These are phyloP conservation scores for Maniola hyperantus DNA, from an alignment of 2,888 invertebrate genomes.

Conservation along the genomic window DNA sequence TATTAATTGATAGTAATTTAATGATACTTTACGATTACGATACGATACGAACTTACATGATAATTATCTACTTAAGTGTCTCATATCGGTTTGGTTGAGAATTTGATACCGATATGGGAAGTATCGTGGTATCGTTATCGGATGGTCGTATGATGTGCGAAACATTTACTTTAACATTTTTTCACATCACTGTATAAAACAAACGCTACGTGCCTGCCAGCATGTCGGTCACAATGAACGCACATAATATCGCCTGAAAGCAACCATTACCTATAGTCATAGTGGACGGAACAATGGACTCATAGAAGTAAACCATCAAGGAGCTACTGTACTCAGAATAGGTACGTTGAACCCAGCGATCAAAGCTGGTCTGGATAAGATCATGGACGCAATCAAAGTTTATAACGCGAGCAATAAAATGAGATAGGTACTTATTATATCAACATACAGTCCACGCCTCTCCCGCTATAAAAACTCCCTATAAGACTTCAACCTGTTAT, in stretches of 20 bases:
- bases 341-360: slow-evolving; percentile 33
- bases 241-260: slow-evolving; percentile 47
- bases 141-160: neutral
- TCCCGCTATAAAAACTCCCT: slow-evolving; percentile 29
- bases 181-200: slow-evolving; percentile 35
- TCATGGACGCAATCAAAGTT: slow-evolving; percentile 44
- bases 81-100: neutral
- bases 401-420: slow-evolving; percentile 36
- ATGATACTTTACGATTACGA: too few relatives aligned
- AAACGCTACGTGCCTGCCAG: slow-evolving; percentile 56
- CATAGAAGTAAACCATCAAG: slow-evolving; percentile 51
- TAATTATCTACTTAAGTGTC: too few relatives aligned
- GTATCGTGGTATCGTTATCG: neutral
- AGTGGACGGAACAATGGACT: slow-evolving; percentile 40
- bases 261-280: slow-evolving; percentile 38
- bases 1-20: too few relatives aligned
- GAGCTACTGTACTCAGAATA: slow-evolving; percentile 61
- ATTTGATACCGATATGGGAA: neutral
- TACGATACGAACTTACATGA: too few relatives aligned
- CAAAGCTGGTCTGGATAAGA: slow-evolving; percentile 46
- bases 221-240: slow-evolving; percentile 54
- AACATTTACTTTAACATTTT: slow-evolving; percentile 25
- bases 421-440: slow-evolving; percentile 28
- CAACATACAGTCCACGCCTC: slow-evolving; percentile 33
- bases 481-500: slow-evolving; percentile 25